Base-by-base conservation (phyloP, 2,797 vertebrate genomes). In the Fistularia tabacaria region DNA sequence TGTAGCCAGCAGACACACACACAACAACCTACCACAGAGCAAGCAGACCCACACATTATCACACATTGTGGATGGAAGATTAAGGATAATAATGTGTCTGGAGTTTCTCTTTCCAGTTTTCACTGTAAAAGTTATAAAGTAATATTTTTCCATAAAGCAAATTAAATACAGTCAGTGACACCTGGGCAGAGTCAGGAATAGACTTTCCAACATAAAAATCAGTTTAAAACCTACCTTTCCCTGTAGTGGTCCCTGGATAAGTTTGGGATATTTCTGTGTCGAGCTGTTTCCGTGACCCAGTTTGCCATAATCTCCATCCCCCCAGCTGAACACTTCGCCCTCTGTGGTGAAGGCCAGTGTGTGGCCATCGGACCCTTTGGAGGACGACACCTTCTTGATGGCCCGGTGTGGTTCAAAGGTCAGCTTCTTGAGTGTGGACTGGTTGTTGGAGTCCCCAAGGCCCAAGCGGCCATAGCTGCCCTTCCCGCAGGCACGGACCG, bases 311-410 rank as follows among this genome's bases (percentile, higher is more conserved):
- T 93, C 92, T 1, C 91, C 92, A 25, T 93, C 92, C 0, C 92
- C 92, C 91, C 92, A 93, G 83, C 91, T 92, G 86, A 92, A 93
- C 44, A 92, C 85, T 73, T 93, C 92, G 0, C 91, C 92, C 79
- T 93, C 91, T 0, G 86, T 84, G 0, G 91, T 92, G 69, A 93
- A 91, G 48, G 91, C 91, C 73, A 93, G 79, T 6, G 92, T 92
- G 81, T 92, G 92, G 46, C 92, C 91, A 1, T 92, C 92, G 0
- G 92, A 93, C 58, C 92, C 92, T 64, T 92, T 93, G 49, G 92
- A 93, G 0, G 92, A 93, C 0, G 92, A 92, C 67, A 92, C 91
- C 64, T 92, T 92, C 75, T 91, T 89, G 76, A 92, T 88, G 66
- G 81, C 87, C 7, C 90, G 88, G 46, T 90, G 89, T 1, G 91